Evolutionary conservation across 2,888 invertebrate genomes (phyloP).

Genomic region (Bimastos eiseni): DNA sequence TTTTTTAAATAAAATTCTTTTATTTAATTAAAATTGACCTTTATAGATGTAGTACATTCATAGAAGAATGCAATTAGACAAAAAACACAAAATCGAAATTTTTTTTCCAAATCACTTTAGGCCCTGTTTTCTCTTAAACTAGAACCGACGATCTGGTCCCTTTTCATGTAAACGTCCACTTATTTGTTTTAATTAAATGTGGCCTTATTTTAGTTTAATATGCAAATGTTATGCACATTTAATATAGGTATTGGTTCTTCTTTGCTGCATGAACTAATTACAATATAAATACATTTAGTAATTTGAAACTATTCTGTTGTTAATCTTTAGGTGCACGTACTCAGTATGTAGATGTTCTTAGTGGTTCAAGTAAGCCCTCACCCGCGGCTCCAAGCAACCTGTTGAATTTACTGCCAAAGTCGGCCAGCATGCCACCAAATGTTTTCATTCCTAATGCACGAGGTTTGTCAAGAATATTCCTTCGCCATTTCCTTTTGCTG

Average conservation of each 20-base stretch:
- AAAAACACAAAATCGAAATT: no score
- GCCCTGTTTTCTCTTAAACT: no score
- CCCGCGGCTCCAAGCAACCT: constrained; percentile 53
- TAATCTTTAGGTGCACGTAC: constrained; percentile 74
- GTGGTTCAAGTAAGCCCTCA: constrained; percentile 67
- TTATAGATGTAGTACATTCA: no score
- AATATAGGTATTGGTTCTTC: not conserved
- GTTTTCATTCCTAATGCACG: constrained; percentile 52
- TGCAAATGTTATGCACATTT: no score
- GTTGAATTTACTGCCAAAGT: constrained; percentile 53
- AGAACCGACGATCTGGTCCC: no score
- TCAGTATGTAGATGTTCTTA: constrained; percentile 87
- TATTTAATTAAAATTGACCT: no score
- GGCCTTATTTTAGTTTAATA: no score
- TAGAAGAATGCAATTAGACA: no score
- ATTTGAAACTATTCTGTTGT: not conserved
- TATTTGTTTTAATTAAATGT: no score
- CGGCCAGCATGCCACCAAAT: constrained; percentile 48
- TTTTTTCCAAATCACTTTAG: no score
- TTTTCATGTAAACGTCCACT: no score
- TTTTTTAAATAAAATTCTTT: no score
- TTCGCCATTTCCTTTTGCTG: not conserved
- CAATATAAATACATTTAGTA: not conserved
- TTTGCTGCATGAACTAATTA: not conserved
- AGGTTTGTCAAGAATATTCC: not conserved